Conservation (phyloP, 2,113 vertebrate species). For the Sebastes schlegelii region DNA sequence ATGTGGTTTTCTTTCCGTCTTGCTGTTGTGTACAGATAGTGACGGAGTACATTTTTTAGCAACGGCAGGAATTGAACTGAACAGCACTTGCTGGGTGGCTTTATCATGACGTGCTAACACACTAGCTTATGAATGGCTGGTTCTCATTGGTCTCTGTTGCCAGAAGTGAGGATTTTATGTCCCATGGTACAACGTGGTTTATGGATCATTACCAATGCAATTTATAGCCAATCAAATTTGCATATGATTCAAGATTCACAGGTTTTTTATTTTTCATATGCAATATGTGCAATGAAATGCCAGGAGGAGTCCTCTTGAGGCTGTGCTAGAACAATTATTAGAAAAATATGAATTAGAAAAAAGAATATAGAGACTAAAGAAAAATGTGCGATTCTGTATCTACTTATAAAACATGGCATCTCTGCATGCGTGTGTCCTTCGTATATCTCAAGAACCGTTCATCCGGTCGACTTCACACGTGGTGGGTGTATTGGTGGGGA, state of each 20-base stretch:
- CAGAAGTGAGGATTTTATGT: too few relatives aligned
- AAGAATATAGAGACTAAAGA: too few relatives aligned
- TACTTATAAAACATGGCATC: too few relatives aligned
- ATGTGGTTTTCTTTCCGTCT: slow-evolving; percentile 32
- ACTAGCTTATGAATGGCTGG: not conserved
- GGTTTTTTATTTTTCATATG: not conserved
- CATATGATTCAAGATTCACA: not conserved
- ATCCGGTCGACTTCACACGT: too few relatives aligned
- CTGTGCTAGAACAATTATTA: not conserved
- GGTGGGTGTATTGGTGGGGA: too few relatives aligned
- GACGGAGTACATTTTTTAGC: slow-evolving; percentile 41
- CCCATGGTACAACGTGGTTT: not conserved
- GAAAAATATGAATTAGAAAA: too few relatives aligned
- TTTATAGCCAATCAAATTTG: not conserved
- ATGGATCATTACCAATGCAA: not conserved
- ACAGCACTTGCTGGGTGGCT: not conserved
- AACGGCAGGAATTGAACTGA: slow-evolving; percentile 26
- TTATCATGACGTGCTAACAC: not conserved
- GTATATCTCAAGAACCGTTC: too few relatives aligned
- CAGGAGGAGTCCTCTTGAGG: not conserved
- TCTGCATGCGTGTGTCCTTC: too few relatives aligned
- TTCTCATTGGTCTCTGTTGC: not conserved
- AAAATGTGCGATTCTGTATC: too few relatives aligned
- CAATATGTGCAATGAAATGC: not conserved
- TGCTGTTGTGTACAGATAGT: slow-evolving; percentile 12